phyloP scores from a whole-genome alignment of 2,113 vertebrate species.

The Gnathochromis pfefferi region DNA sequence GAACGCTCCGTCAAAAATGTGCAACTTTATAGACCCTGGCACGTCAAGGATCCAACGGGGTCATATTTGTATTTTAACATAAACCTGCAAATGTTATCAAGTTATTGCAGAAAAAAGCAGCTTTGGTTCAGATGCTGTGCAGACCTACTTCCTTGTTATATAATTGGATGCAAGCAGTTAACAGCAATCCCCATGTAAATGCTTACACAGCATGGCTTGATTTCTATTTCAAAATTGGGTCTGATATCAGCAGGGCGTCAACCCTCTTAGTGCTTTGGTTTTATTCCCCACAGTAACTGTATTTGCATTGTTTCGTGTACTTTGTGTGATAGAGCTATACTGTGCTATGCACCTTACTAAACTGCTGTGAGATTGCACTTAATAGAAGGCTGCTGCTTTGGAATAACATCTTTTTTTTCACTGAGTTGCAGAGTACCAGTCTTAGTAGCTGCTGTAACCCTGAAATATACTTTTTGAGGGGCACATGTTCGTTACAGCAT shows the following conservation, averaged over 20 bases:
- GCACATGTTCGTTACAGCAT: background rate
- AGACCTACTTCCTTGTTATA: background rate
- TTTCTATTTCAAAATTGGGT: background rate
- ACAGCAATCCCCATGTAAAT: background rate
- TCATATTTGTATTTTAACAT: background rate
- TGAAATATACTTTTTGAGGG: background rate
- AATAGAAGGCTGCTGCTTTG: background rate
- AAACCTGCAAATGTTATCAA: slow-evolving; percentile 11
- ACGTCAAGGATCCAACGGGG: background rate
- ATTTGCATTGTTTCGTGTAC: background rate
- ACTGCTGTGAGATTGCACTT: background rate
- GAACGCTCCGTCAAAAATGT: background rate
- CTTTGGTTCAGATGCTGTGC: background rate
- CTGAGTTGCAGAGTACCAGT: background rate
- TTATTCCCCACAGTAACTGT: background rate
- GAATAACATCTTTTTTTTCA: background rate
- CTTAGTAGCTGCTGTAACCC: background rate
- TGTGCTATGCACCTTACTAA: background rate
- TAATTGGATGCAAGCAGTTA: background rate
- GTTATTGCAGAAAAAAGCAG: background rate
- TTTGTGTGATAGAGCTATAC: background rate
- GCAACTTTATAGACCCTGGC: background rate
- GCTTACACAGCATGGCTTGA: background rate
- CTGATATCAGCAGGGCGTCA: background rate
- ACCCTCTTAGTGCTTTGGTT: background rate